Percentiles rank a stretch among this genome's conserved stretches.
phyloP scores from a whole-genome alignment of 2,797 vertebrate species.

The Smutsia gigantea region DNA sequence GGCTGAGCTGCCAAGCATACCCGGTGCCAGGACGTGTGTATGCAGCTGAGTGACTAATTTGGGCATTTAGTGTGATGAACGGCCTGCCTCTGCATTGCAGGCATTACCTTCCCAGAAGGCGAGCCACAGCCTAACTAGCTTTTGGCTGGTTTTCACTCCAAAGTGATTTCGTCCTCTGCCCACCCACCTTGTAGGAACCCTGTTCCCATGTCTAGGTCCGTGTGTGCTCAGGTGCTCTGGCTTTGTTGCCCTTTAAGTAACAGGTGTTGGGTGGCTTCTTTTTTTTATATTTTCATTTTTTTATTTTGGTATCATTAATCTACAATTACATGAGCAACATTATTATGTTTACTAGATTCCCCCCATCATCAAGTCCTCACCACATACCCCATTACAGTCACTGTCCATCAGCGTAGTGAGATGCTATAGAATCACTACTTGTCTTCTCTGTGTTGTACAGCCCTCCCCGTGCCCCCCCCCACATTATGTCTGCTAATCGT shows the following conservation, averaged over 20 bases:
- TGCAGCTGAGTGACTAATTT: background rate
- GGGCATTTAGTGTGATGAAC: background rate
- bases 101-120: background rate
- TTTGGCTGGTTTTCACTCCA: background rate
- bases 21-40: fast-evolving
- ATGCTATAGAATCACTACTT: too few species aligned
- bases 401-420: too few species aligned
- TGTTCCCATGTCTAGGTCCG: background rate
- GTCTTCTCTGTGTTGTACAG: too few species aligned
- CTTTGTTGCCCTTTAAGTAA: slow-evolving; percentile 50
- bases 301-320: too few species aligned
- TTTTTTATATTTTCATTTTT: too few species aligned
- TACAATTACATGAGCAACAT: too few species aligned
- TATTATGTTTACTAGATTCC: too few species aligned
- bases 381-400: too few species aligned
- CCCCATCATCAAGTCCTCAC: too few species aligned
- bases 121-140: background rate
- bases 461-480: too few species aligned
- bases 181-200: background rate
- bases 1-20: fast-evolving
- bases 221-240: background rate
- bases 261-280: slow-evolving; percentile 22
- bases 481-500: too few species aligned
- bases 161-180: background rate
- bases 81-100: background rate